phyloP scores from a whole-genome alignment of 2,113 vertebrate genomes.

The Theropithecus gelada region DNA sequence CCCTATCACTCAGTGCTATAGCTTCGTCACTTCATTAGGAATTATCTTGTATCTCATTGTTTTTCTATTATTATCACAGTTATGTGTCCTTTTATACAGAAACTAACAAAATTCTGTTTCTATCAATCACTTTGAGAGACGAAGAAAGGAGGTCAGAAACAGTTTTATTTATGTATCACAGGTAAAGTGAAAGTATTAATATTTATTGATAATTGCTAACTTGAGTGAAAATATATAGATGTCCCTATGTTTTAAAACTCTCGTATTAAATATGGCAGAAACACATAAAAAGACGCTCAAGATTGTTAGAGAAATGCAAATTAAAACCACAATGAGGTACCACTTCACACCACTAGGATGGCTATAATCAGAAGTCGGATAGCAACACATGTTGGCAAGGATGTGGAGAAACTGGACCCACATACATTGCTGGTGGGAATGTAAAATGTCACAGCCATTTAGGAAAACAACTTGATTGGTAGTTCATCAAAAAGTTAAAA shows the following conservation, averaged over 20 bases:
- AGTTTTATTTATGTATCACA: neutral
- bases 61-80: neutral
- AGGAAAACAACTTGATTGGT: neutral
- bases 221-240: neutral
- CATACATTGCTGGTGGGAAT: neutral
- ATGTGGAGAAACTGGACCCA: neutral
- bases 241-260: neutral
- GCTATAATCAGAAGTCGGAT: neutral
- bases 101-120: neutral
- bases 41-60: neutral
- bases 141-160: neutral
- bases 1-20: neutral
- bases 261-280: neutral
- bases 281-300: neutral
- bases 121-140: neutral
- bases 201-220: neutral
- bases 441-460: neutral
- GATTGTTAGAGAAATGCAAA: neutral
- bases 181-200: neutral
- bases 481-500: neutral
- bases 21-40: neutral
- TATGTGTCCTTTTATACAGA: neutral
- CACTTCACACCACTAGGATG: neutral
- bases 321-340: neutral
- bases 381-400: neutral